A percentile compares a stretch with the other conserved stretches of the same genome.
Evolutionary conservation across 1,140 invertebrate genomes (phyloP).

Genomic region (Sminthurides bifidus): DNA sequence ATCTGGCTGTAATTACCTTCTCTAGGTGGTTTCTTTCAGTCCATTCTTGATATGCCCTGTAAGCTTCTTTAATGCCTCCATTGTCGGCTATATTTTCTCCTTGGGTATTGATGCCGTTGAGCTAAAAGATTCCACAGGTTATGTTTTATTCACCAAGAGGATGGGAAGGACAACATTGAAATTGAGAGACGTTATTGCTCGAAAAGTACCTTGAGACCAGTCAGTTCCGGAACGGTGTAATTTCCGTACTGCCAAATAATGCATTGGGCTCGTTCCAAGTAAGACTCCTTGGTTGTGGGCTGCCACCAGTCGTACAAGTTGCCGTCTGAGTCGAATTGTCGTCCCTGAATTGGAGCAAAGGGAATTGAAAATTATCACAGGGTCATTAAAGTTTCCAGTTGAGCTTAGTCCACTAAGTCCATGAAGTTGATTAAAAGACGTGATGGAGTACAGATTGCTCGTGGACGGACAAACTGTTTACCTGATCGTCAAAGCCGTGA

Average conservation of each 20-base stretch:
- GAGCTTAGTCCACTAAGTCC: no score
- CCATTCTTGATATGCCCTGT: slow-evolving; percentile 65
- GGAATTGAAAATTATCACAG: no score
- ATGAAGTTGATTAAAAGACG: no score
- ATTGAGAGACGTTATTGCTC: background rate
- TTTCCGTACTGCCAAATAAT: slow-evolving; percentile 81
- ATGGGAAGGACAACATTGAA: no score
- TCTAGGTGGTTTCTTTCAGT: slow-evolving; percentile 50
- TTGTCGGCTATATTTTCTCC: slow-evolving; percentile 85
- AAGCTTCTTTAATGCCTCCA: slow-evolving; percentile 59
- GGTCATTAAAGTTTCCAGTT: no score
- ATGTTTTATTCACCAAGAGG: no score
- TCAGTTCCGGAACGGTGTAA: slow-evolving; percentile 54
- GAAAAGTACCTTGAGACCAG: slow-evolving; percentile 51
- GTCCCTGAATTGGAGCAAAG: slow-evolving; percentile 39
- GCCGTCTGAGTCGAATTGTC: slow-evolving; percentile 81
- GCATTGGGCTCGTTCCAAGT: slow-evolving; percentile 62
- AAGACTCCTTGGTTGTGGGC: slow-evolving; percentile 57
- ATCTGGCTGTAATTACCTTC: slow-evolving; percentile 19
- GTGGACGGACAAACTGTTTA: no score
- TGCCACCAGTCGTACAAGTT: slow-evolving; percentile 79
- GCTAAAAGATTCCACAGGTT: slow-evolving; percentile 47
- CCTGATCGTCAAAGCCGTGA: slow-evolving; percentile 49
- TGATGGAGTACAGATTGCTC: no score
- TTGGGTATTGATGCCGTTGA: slow-evolving; percentile 77